phyloP scores from a whole-genome alignment of 2,113 vertebrate species.

The Lophotis ruficrista region DNA sequence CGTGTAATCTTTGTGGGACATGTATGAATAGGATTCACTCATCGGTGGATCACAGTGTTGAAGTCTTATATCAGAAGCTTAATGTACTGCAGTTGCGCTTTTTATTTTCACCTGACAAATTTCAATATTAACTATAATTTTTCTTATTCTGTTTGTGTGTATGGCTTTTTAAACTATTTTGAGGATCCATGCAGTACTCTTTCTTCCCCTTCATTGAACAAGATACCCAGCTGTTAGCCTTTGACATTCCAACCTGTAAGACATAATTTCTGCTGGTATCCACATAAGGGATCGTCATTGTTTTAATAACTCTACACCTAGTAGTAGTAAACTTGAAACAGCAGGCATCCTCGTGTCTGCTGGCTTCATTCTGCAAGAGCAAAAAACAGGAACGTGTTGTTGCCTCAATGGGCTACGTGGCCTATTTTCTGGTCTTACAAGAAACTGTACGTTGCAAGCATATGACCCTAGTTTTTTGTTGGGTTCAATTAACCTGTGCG shows the following conservation, averaged over 20 bases:
- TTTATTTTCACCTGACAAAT: background rate
- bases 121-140: rapidly evolving
- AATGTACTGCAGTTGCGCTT: background rate
- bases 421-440: background rate
- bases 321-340: background rate
- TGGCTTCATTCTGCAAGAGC: background rate
- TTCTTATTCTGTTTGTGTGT: background rate
- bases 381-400: background rate
- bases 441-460: rapidly evolving
- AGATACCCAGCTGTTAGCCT: background rate
- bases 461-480: background rate
- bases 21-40: background rate
- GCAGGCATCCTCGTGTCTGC: background rate
- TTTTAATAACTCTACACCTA: background rate
- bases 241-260: background rate
- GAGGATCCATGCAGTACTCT: background rate
- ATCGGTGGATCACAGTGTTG: background rate
- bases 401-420: background rate
- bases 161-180: background rate
- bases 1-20: background rate
- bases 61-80: background rate
- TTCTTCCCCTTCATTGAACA: background rate
- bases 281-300: rapidly evolving
- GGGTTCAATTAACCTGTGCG: background rate
- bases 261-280: background rate